Base-by-base conservation (phyloP, 2,113 vertebrate species). In the Coracopsis vasa region DNA sequence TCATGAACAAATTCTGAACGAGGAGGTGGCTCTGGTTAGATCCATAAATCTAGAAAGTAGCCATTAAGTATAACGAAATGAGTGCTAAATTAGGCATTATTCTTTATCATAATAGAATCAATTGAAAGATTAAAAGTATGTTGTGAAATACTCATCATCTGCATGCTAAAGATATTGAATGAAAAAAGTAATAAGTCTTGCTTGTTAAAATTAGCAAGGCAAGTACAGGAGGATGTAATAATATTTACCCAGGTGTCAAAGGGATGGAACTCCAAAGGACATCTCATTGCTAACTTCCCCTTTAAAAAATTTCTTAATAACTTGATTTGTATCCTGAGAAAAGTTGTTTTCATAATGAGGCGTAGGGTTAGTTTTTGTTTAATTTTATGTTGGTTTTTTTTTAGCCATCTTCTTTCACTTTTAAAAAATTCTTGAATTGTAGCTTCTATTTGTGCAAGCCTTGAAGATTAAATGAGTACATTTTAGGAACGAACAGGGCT, bases 391-490 rank as follows among this genome's bases (percentile, higher is more conserved):
- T 27, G 7, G 7, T 8, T 0, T 1, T 28, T 60, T 80, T 90
- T 87, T 37, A 39, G 1, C 4, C 29, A n/a, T 77, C 11, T 16
- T 18, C 2, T 64, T 73, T 58, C 5, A 27, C 18, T 37, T 42
- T 29, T 13, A 81, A 80, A 80, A 88, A 69, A 31, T 58, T 29
- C 29, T 58, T 56, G 28, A 6, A 47, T n/a, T 21, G 9, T 17
- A 78, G 5, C 5, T 79, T 91, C 9, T 25, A n/a, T 2, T 62
- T 0, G 0, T n/a, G 10, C 50, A 74, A 71, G 1, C 5, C 35
- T 47, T 61, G 23, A 69, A 65, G 20, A 42, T 24, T 0, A 87
- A 82, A 81, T 23, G 0, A 50, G 6, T 56, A 51, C 31, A n/a
- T 87, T 81, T 94, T 41, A 71, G 58, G 9, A 27, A 8, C 33